Evolutionary conservation across 2,797 vertebrate species (phyloP).

Genomic region (Chaunax sp.): DNA sequence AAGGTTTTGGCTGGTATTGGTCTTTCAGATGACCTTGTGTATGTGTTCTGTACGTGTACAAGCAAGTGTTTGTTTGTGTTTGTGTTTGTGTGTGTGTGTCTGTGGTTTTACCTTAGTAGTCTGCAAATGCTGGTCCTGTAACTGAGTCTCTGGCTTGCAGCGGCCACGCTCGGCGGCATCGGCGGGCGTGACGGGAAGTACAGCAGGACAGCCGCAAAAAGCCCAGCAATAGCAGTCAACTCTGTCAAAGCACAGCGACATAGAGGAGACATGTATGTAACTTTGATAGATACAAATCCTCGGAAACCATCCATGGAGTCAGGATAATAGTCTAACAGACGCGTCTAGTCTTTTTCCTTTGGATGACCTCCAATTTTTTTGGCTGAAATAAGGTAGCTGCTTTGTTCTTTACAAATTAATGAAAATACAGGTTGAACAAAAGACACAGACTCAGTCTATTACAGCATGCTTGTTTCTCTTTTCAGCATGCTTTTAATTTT

Average conservation of each 20-base stretch:
- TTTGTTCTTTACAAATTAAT: slow-evolving; percentile 46
- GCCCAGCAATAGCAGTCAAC: slow-evolving; percentile 87
- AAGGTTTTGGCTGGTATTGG: background rate
- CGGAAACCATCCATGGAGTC: no score
- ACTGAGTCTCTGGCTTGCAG: slow-evolving; percentile 94
- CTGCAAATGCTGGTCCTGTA: slow-evolving; percentile 95
- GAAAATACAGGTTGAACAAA: slow-evolving; percentile 63
- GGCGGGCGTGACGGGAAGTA: slow-evolving; percentile 97
- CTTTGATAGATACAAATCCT: background rate
- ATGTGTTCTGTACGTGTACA: background rate
- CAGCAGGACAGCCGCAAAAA: slow-evolving; percentile 88
- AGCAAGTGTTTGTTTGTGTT: slow-evolving; percentile 1
- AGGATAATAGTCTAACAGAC: no score
- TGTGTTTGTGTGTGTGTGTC: slow-evolving; percentile 2
- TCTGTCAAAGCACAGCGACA: slow-evolving; percentile 78
- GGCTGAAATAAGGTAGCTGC: slow-evolving; percentile 7
- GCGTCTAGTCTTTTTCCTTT: no score
- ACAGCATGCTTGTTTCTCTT: slow-evolving; percentile 54
- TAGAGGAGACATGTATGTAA: background rate
- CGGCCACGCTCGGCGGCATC: slow-evolving; percentile 94
- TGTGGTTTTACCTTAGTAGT: slow-evolving; percentile 87
- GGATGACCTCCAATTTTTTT: slow-evolving; percentile 51
- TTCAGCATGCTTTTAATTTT: slow-evolving; percentile 82
- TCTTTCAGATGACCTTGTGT: slow-evolving; percentile 26
- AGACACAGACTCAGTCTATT: slow-evolving; percentile 58